phyloP scores from a whole-genome alignment of 1,140 invertebrate species.

The Dinothrombium tinctorium region DNA sequence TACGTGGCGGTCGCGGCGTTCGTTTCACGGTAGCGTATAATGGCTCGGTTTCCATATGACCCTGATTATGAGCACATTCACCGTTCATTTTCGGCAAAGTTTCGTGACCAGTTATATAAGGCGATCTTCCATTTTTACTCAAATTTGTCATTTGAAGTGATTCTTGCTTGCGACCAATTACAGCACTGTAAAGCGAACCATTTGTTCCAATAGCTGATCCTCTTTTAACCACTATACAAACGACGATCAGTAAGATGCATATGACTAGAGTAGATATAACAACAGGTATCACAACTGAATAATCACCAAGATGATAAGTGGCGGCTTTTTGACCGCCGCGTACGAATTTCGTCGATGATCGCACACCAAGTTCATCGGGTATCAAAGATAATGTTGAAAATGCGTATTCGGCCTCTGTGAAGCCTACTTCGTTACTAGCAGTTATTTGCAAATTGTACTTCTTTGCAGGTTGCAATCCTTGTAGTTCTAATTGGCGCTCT shows the following conservation, averaged over 20 bases:
- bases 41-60: conserved; percentile 14
- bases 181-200: background rate
- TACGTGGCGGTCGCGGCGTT: conserved; percentile 12
- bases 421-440: background rate
- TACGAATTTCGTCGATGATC: background rate
- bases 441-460: background rate
- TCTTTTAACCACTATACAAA: background rate
- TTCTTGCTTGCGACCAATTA: background rate
- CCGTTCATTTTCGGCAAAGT: no score
- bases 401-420: background rate
- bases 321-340: background rate
- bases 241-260: background rate
- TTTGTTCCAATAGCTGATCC: background rate
- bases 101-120: no score
- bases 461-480: background rate
- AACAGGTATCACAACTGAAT: background rate
- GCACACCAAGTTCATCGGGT: background rate
- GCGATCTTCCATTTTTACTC: no score
- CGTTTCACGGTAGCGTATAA: conserved; percentile 15
- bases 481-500: background rate
- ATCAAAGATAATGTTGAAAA: background rate
- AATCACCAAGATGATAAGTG: background rate
- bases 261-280: background rate
- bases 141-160: background rate
- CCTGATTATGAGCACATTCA: no score